Base-by-base conservation (phyloP, 2,113 vertebrate genomes). In the Herpetotheres cachinnans region DNA sequence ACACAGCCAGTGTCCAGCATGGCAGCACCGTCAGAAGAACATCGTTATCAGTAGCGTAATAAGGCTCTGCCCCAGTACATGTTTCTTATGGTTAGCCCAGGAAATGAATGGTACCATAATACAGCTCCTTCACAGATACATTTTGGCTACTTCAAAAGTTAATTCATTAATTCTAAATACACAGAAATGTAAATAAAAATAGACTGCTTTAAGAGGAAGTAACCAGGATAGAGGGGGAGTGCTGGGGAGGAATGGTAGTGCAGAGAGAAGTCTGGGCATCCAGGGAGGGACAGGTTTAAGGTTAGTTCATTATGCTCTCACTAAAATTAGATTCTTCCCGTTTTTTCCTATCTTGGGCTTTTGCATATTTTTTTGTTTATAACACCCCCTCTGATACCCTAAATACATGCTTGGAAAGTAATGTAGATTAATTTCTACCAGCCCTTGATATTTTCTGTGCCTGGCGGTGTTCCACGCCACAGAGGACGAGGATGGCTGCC, bases 31-130 rank as follows among this genome's bases (percentile, higher is more conserved):
- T 25, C 67, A 71, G 13, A 32, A 77, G 27, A 79, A 13, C 19
- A 56, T 59, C 34, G 12, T 26, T n/a, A 7, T 7, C 2, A 0
- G 27, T 6, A 18, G 3, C 1, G 0, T 29, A 42, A 29, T 11
- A 29, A 72, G 29, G 40, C 12, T 81, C 18, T 82, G 15, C 27
- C 15, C 9, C 30, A 34, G 38, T 11, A 58, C 1, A 17, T 0
- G 2, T 66, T 87, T 84, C 32, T 42, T 34, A 34, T 85, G 65
- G n/a, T 65, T 47, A 66, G 56, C 19, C 26, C 30, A 26, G 61
- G 42, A 42, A 59, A 42, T 21, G 9, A 65, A 91, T 16, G 36
- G 36, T 27, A 44, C 49, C 72, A 32, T 65, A 69, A 59, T 7
- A 66, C 25, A 80, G 62, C 29, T 89, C 24, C 69, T 92, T 82